A percentile compares a stretch with the other conserved stretches of the same genome.
Conservation (phyloP, 2,888 invertebrate genomes). For the Standfussiana lucernea region DNA sequence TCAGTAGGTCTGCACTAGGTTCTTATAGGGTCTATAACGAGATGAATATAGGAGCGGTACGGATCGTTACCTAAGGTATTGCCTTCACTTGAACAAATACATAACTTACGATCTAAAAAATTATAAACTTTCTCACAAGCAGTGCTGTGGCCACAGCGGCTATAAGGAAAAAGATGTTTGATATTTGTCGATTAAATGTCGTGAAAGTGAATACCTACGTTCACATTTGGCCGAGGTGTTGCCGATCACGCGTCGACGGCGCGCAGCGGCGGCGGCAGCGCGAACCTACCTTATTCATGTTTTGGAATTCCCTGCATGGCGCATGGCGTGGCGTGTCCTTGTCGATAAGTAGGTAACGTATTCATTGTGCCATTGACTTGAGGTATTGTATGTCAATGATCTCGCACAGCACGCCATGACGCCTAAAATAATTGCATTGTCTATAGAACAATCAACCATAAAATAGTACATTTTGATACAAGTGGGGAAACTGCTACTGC, state of each 20-base stretch:
- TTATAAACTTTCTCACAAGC: slow-evolving; percentile 15
- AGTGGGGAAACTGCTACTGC: too few species aligned
- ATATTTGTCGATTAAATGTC: slow-evolving; percentile 38
- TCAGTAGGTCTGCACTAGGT: not conserved
- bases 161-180: slow-evolving; percentile 46
- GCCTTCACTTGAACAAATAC: not conserved
- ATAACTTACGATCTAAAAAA: not conserved
- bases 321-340: slow-evolving; percentile 67
- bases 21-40: not conserved
- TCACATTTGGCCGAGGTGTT: slow-evolving; percentile 25
- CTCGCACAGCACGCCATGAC: slow-evolving; percentile 45
- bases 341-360: slow-evolving; percentile 68
- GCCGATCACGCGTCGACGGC: slow-evolving; percentile 17
- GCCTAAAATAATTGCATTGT: slow-evolving; percentile 22
- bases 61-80: not conserved
- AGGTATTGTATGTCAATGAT: slow-evolving; percentile 70
- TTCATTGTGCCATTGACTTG: slow-evolving; percentile 71
- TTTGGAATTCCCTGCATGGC: slow-evolving; percentile 63
- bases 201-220: slow-evolving; percentile 49
- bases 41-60: not conserved
- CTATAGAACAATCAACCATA: slow-evolving; percentile 32
- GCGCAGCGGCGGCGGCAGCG: not conserved
- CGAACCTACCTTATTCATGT: slow-evolving; percentile 36
- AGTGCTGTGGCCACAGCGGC: not conserved
- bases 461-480: too few species aligned